Conservation (phyloP, 2,113 vertebrate genomes). For the Nannospalax galili region DNA sequence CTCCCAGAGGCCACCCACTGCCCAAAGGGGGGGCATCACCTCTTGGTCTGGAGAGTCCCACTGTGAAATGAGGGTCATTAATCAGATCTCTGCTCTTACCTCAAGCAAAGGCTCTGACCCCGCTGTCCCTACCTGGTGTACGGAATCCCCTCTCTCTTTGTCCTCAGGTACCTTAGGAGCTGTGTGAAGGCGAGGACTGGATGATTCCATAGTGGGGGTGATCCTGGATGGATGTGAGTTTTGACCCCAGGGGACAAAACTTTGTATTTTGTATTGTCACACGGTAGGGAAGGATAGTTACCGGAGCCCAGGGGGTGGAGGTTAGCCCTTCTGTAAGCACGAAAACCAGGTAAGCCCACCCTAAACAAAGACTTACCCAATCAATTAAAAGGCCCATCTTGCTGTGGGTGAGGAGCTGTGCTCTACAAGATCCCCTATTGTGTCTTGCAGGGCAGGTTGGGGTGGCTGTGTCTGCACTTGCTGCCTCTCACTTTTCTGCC, state of each 20-base stretch:
- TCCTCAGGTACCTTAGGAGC: not conserved
- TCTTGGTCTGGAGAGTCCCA: not conserved
- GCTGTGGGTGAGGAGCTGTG: not conserved
- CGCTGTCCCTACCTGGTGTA: not conserved
- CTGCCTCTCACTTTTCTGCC: not conserved
- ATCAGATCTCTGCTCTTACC: not conserved
- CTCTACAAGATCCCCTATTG: rapidly evolving
- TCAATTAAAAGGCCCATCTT: rapidly evolving
- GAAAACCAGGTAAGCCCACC: too few species aligned
- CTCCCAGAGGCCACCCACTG: not conserved
- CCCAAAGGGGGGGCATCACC: rapidly evolving
- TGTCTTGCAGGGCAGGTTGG: rapidly evolving
- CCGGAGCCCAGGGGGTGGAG: not conserved
- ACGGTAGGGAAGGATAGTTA: not conserved
- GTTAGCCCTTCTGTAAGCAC: not conserved
- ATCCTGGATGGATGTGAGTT: not conserved
- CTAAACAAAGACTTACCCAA: not conserved
- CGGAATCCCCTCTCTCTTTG: not conserved
- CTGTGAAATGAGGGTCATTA: not conserved
- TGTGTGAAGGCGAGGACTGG: not conserved
- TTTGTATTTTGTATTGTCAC: not conserved
- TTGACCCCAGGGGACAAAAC: not conserved
- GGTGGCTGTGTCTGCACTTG: too few species aligned
- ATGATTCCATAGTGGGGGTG: rapidly evolving
- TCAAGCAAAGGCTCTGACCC: not conserved